These are phyloP conservation scores for Drosophila affinis DNA, from an alignment of 2,888 invertebrate genomes.

Conservation along the genomic window DNA sequence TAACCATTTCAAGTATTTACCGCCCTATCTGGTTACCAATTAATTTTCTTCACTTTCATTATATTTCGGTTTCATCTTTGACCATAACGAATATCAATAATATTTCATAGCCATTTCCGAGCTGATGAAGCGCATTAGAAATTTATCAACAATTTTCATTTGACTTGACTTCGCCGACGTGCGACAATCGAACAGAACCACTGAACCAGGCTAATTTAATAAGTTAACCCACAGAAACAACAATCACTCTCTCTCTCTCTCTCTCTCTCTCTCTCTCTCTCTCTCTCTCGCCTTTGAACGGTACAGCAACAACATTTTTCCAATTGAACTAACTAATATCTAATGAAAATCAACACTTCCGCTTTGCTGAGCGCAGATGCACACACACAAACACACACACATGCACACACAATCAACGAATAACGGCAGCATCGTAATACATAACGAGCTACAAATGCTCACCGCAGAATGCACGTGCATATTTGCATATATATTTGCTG, in stretches of 20 bases:
- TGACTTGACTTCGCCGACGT: slow-evolving; percentile 54
- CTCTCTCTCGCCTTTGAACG: slow-evolving; percentile 9
- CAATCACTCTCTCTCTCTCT: too few species aligned
- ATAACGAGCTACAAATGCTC: slow-evolving; percentile 73
- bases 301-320: slow-evolving; percentile 60
- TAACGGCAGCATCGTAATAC: slow-evolving; percentile 29
- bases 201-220: slow-evolving; percentile 73
- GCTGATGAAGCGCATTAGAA: slow-evolving; percentile 40
- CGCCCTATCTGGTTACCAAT: background rate
- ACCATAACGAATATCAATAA: slow-evolving; percentile 1
- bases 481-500: slow-evolving; percentile 72
- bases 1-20: too few species aligned
- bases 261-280: too few species aligned
- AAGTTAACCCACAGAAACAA: slow-evolving; percentile 50
- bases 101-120: slow-evolving; percentile 23
- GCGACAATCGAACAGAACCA: slow-evolving; percentile 45
- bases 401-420: slow-evolving; percentile 26
- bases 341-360: slow-evolving; percentile 77
- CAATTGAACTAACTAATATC: slow-evolving; percentile 65
- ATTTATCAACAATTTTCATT: slow-evolving; percentile 65
- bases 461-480: slow-evolving; percentile 70
- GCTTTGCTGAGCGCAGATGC: slow-evolving; percentile 46
- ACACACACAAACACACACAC: slow-evolving; percentile 5
- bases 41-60: background rate
- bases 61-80: background rate